Evolutionary conservation across 2,113 vertebrate species (phyloP).

Genomic region (Erythrocercus mccallii): DNA sequence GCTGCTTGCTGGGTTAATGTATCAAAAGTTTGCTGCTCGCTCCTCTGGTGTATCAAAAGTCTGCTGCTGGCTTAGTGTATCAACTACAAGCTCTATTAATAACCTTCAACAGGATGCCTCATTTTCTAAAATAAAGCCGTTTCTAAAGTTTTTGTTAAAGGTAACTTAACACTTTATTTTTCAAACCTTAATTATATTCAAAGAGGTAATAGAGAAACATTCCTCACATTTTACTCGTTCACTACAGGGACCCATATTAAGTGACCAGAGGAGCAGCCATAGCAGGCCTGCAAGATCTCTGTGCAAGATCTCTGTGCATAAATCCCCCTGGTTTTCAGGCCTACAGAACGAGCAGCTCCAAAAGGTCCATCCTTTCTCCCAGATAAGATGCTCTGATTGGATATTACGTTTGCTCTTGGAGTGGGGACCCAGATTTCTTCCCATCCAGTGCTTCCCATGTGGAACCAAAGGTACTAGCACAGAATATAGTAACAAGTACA

Average conservation of each 20-base stretch:
- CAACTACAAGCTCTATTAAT: not conserved
- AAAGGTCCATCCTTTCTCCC: not conserved
- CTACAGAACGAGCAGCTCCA: not conserved
- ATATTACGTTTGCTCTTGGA: fast-evolving
- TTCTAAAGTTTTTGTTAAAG: not conserved
- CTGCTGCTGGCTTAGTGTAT: not conserved
- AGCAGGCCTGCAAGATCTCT: not conserved
- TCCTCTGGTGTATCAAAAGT: not conserved
- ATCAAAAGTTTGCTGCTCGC: not conserved
- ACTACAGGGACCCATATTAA: not conserved
- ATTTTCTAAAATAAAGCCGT: not conserved
- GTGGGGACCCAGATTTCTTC: not conserved
- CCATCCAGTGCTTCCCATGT: not conserved
- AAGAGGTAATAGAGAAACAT: not conserved
- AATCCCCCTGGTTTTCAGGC: not conserved
- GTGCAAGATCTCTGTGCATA: fast-evolving
- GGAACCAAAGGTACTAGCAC: not conserved
- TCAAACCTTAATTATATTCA: not conserved
- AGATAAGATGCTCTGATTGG: not conserved
- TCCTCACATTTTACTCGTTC: not conserved
- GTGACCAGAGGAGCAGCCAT: not conserved
- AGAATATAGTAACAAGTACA: not conserved
- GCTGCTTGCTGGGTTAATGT: not conserved
- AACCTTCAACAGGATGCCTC: not conserved
- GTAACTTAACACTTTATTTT: not conserved